These are phyloP conservation scores for Paedocypris micromegethes DNA, from an alignment of 2,797 vertebrate genomes.

Conservation along the genomic window DNA sequence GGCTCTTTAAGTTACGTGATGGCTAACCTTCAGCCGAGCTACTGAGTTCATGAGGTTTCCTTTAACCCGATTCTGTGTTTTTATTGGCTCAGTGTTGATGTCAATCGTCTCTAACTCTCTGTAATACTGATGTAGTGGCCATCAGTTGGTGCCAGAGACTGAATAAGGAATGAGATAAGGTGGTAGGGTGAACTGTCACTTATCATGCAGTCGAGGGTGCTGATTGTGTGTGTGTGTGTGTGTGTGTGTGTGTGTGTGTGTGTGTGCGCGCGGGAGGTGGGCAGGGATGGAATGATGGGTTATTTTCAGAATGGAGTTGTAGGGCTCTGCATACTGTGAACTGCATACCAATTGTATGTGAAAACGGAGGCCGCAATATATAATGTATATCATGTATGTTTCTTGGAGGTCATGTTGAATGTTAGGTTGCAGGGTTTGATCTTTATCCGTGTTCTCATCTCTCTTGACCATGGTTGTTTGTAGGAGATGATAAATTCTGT, in stretches of 20 bases:
- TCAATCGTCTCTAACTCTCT: conserved; percentile 28
- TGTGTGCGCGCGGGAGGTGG: not conserved
- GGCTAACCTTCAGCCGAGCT: conserved; percentile 50
- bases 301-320: not conserved
- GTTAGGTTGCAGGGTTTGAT: too few relatives aligned
- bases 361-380: not conserved
- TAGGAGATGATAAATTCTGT: too few relatives aligned
- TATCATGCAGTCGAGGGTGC: not conserved
- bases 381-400: too few relatives aligned
- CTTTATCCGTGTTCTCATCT: too few relatives aligned
- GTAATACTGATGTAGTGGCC: conserved; percentile 21
- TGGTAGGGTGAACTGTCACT: not conserved
- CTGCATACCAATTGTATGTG: conserved; percentile 1
- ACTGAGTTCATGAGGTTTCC: conserved; percentile 59
- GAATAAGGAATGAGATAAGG: conserved; percentile 19
- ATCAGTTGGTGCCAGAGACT: conserved; percentile 19
- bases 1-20: conserved; percentile 55
- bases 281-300: not conserved
- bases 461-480: too few relatives aligned
- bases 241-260: conserved; percentile 1
- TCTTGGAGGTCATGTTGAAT: too few relatives aligned
- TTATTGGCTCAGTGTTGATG: conserved; percentile 46
- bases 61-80: conserved; percentile 55
- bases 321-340: not conserved
- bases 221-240: not conserved